phyloP scores from a whole-genome alignment of 2,797 vertebrate species.

The Cheirogaleus major region DNA sequence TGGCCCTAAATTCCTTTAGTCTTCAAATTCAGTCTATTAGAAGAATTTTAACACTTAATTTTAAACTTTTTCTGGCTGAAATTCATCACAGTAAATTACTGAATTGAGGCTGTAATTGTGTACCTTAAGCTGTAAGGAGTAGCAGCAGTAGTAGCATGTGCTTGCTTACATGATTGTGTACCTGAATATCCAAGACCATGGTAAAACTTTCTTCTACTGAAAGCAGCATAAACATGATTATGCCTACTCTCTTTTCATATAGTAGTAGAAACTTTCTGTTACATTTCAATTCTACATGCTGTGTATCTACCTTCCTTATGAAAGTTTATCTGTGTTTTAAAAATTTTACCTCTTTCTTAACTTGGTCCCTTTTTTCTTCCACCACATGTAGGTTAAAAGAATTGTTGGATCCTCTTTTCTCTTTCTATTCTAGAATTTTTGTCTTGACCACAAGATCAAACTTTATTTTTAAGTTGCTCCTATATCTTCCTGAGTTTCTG shows the following conservation, averaged over 20 bases:
- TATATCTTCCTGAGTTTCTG: slow-evolving; percentile 63
- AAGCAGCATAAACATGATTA: neutral
- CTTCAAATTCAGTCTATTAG: neutral
- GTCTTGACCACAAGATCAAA: slow-evolving; percentile 73
- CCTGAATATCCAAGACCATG: neutral
- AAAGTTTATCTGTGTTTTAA: slow-evolving; percentile 56
- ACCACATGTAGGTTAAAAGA: slow-evolving; percentile 75
- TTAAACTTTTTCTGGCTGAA: neutral
- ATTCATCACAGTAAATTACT: neutral
- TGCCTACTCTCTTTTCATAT: neutral
- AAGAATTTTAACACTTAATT: neutral
- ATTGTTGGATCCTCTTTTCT: slow-evolving; percentile 58
- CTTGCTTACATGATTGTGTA: neutral
- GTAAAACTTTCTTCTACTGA: neutral
- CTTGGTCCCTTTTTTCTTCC: slow-evolving; percentile 63
- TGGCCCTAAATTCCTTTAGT: neutral
- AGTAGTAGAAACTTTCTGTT: neutral
- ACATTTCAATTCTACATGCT: neutral
- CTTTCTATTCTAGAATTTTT: slow-evolving; percentile 45
- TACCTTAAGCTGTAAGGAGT: neutral
- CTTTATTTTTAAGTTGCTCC: slow-evolving; percentile 74
- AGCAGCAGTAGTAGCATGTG: accelerated
- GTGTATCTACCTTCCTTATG: slow-evolving; percentile 4
- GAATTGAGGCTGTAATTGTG: neutral
- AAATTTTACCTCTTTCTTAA: slow-evolving; percentile 48